These are phyloP conservation scores for Ariolimax columbianus DNA, from an alignment of 2,888 invertebrate genomes.

Conservation along the genomic window DNA sequence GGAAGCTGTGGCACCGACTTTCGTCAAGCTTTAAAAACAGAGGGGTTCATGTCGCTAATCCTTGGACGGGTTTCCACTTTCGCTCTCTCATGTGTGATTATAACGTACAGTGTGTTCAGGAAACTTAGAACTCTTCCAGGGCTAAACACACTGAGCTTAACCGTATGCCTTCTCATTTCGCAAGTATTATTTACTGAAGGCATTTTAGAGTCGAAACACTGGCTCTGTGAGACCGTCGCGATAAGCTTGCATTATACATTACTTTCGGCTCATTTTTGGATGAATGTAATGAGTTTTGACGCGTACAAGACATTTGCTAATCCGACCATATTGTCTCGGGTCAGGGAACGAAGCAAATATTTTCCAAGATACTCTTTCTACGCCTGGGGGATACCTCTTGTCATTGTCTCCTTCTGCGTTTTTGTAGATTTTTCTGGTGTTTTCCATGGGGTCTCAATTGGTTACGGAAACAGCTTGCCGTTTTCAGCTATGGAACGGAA, in stretches of 20 bases:
- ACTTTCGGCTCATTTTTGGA: slow-evolving; percentile 85
- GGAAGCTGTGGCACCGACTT: slow-evolving; percentile 59
- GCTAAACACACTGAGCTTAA: slow-evolving; percentile 77
- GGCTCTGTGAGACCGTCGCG: slow-evolving; percentile 81
- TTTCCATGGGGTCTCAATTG: slow-evolving; percentile 60
- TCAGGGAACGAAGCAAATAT: slow-evolving; percentile 65
- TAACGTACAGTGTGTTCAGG: slow-evolving; percentile 75
- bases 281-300: slow-evolving; percentile 84
- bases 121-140: slow-evolving; percentile 77
- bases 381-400: slow-evolving; percentile 84
- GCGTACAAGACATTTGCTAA: slow-evolving; percentile 78
- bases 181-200: slow-evolving; percentile 64
- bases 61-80: slow-evolving; percentile 71
- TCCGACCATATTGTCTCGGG: slow-evolving; percentile 74
- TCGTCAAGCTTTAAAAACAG: slow-evolving; percentile 57
- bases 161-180: slow-evolving; percentile 72
- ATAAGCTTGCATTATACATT: slow-evolving; percentile 84
- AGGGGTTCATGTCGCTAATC: slow-evolving; percentile 66
- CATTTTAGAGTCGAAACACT: slow-evolving; percentile 53
- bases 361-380: slow-evolving; percentile 80
- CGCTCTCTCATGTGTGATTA: slow-evolving; percentile 71
- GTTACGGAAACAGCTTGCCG: slow-evolving; percentile 56
- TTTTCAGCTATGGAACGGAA: not conserved
- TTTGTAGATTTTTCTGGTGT: slow-evolving; percentile 70
- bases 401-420: slow-evolving; percentile 78